Evolutionary conservation across 2,888 invertebrate species (phyloP), one percentile per base, ranked within the genome.

Genomic region (Troides aeacus): DNA sequence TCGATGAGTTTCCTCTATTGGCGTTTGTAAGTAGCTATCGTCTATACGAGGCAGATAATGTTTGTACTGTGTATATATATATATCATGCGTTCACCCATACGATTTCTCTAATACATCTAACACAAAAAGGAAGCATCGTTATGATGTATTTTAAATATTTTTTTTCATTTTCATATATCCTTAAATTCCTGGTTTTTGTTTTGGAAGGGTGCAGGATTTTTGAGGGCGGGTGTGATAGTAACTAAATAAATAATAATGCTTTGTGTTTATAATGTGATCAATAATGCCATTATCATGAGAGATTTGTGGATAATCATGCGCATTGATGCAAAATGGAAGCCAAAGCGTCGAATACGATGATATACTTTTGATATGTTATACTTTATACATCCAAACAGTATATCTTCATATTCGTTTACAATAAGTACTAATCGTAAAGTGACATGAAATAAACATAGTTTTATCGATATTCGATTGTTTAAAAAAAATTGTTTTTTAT

Each of bases 31-130:
- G 78, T 77, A 81, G 79, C 87, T 87, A 87, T 81, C 78, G 74
- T 78, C 84, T 86, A 85, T 78, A 81, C 79, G 81, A 86, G 85
- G 84, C 86, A 79, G 79, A 71, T 72, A 74, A 79, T 79, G 78
- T 77, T 77, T 73, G 78, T 77, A 79, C 78, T 76, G 84, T 83
- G 84, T 85, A 82, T 82, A 75, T 21, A 75, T 21, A 21, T 82
- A 85, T 83, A 84, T 81, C 88, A 88, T 88, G 89, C 88, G 78
- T 77, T 84, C 80, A 80, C 86, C 84, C 84, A 84, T 75, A 81
- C 73, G 76, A 78, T 78, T 74, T 80, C 67, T 77, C 75, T 76
- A 76, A 75, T 72, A 77, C 79, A 81, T 83, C 84, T 85, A 86
- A 84, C 82, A 83, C 81, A 83, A 76, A 84, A 75, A 74, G 73